phyloP scores from a whole-genome alignment of 2,888 invertebrate species.

The Drosophila tripunctata region DNA sequence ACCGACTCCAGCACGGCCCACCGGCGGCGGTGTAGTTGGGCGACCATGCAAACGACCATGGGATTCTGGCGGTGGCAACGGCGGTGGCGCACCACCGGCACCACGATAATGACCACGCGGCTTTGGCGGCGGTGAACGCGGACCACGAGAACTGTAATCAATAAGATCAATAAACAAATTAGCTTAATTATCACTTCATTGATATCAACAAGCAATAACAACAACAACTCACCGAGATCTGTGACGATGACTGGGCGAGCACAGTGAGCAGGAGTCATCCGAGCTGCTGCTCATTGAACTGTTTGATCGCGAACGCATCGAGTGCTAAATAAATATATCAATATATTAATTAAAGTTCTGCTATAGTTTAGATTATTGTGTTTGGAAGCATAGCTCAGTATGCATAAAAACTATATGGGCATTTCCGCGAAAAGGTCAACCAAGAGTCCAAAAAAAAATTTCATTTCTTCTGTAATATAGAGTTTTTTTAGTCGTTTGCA shows the following conservation, averaged over 20 bases:
- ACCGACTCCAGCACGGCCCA: too few species aligned
- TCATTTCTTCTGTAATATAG: too few species aligned
- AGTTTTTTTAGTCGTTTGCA: too few species aligned
- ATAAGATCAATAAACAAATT: background rate
- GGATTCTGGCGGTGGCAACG: conserved; percentile 67
- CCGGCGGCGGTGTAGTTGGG: conserved; percentile 80
- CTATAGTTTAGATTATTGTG: too few species aligned
- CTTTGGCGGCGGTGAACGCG: conserved; percentile 84
- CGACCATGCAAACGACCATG: conserved; percentile 81
- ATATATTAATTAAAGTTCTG: too few species aligned
- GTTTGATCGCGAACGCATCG: conserved; percentile 88
- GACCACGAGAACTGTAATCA: conserved; percentile 74
- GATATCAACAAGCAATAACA: background rate
- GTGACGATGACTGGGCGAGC: conserved; percentile 87
- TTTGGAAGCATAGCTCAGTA: too few species aligned
- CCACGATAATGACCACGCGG: conserved; percentile 81
- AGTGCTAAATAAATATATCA: conserved; percentile 53
- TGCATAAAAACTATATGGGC: too few species aligned
- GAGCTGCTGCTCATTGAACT: conserved; percentile 93
- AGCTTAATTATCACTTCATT: background rate
- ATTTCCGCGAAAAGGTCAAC: too few species aligned
- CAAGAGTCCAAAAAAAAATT: too few species aligned
- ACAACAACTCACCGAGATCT: conserved; percentile 83
- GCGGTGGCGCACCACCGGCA: conserved; percentile 64
- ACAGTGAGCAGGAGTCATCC: conserved; percentile 93